Evolutionary conservation across 2,113 vertebrate species (phyloP), one percentile per base, ranked within the genome.

Genomic region (Miniopterus natalensis): DNA sequence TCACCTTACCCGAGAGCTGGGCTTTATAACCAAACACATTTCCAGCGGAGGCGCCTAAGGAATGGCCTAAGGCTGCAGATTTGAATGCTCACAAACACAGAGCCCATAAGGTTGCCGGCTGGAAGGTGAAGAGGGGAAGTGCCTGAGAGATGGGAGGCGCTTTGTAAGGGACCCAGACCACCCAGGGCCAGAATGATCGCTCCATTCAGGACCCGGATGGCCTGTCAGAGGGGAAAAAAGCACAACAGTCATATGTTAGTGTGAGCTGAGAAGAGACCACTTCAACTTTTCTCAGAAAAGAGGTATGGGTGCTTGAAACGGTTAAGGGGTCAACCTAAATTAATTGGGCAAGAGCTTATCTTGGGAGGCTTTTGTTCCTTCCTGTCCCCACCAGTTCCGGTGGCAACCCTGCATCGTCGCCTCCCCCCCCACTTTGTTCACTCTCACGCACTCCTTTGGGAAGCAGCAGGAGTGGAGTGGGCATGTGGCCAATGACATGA

Each of bases 191-290:
- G 73, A 68, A 89, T 49, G 12, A 93, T 12, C 4, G 31, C 51
- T 51, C 66, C 89, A 29, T 4, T 93, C 78, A 95, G 49, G 66
- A 97, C 86, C 79, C 95, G 94, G 17, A 83, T 1, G 3, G 84
- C 92, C 94, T 96, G 25, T 3, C 17, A 49, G 17, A 61, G 86
- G 31, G 23, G 31, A 55, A 36, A 25, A n/a, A 65, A 66, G 8
- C 53, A 3, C 15, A 42, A 47, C 5, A 36, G 8, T 40, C 70
- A 13, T 25, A 45, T 61, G 8, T 14, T 55, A 17, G 31, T 61
- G 20, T 53, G 5, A n/a, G 8, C 5, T n/a, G 74, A 68, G 31
- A 40, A 65, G 1, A 84, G 17, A 4, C 6, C n/a, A 29, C 40
- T 75, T 83, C 18, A 27, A 75, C 55, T 68, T 53, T 49, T 79